phyloP scores from a whole-genome alignment of 2,797 vertebrate species.

The Dermochelys coriacea region DNA sequence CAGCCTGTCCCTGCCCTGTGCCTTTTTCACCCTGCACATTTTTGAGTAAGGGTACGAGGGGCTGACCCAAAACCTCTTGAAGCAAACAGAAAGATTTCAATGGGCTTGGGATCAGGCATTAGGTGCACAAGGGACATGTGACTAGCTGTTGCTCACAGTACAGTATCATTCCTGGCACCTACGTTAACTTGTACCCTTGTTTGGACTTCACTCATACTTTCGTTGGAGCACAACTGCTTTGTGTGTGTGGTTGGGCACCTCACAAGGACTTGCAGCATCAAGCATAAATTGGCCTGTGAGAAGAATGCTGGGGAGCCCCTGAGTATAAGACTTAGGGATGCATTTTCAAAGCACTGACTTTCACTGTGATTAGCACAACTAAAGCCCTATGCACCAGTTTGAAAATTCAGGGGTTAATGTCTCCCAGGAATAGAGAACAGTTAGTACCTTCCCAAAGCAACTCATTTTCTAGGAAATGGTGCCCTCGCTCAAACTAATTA shows the following conservation, averaged over 20 bases:
- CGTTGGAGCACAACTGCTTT: background rate
- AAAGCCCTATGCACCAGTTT: background rate
- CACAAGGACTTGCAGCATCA: background rate
- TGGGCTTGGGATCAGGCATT: background rate
- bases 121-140: background rate
- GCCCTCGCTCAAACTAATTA: background rate
- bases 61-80: background rate
- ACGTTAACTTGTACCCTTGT: background rate
- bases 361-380: rapidly evolving
- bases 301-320: background rate
- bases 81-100: background rate
- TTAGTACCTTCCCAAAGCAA: rapidly evolving
- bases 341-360: background rate
- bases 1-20: background rate
- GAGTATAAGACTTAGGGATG: background rate
- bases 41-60: background rate
- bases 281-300: background rate
- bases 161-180: background rate
- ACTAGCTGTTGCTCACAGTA: background rate
- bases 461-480: background rate
- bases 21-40: background rate
- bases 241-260: rapidly evolving
- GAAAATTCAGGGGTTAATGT: background rate
- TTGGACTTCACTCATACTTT: background rate
- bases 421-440: background rate